phyloP scores from a whole-genome alignment of 92 coral and sea anemone genomes.

The Parazoanthus atlanticus region DNA sequence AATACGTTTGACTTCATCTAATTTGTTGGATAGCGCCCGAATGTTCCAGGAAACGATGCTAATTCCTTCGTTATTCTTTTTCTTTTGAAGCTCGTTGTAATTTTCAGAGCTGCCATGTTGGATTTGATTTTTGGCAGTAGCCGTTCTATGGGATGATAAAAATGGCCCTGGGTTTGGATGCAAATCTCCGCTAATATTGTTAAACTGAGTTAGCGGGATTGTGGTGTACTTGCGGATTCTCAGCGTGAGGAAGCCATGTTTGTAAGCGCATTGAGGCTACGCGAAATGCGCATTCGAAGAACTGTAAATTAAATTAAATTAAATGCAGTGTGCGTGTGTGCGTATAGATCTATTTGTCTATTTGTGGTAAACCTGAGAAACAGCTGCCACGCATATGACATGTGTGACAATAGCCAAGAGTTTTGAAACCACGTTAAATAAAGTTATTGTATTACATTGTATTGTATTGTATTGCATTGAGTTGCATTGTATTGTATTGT shows the following conservation, averaged over 20 bases:
- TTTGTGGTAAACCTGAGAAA: too few relatives aligned
- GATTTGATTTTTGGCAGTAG: neutral
- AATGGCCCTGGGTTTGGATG: neutral
- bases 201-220: neutral
- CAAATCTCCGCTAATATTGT: neutral
- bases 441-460: too few relatives aligned
- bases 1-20: constrained; percentile 3
- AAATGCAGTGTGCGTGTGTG: too few relatives aligned
- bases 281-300: too few relatives aligned
- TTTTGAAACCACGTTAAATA: too few relatives aligned
- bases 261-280: too few relatives aligned
- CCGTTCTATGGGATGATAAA: neutral
- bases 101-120: neutral
- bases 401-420: too few relatives aligned
- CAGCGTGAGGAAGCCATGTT: neutral
- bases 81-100: neutral
- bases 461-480: too few relatives aligned
- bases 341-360: too few relatives aligned
- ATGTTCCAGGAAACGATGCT: constrained; percentile 7
- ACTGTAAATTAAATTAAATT: too few relatives aligned
- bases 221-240: neutral
- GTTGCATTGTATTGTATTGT: too few relatives aligned
- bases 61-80: neutral
- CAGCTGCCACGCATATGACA: too few relatives aligned
- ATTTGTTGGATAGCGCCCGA: neutral